Conservation (phyloP, 2,888 invertebrate genomes). For the Pharmacophagus antenor region DNA sequence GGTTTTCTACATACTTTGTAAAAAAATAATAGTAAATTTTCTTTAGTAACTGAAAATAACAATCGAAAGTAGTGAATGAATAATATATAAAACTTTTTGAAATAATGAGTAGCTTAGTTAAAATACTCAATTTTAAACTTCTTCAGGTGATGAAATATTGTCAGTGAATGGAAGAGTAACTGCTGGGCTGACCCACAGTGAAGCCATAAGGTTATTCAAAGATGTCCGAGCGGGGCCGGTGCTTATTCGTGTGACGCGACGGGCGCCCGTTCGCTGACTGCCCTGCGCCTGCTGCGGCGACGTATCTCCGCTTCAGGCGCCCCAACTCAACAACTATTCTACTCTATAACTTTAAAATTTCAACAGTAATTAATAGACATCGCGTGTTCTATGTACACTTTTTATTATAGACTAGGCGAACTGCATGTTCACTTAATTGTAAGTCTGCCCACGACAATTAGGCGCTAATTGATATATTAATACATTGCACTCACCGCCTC, state of each 20-base stretch:
- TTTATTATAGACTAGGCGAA: too few relatives aligned
- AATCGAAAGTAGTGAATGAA: too few relatives aligned
- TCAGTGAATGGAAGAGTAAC: conserved; percentile 90
- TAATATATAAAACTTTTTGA: too few relatives aligned
- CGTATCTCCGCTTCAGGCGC: conserved; percentile 62
- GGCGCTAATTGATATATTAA: not conserved
- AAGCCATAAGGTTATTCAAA: conserved; percentile 89
- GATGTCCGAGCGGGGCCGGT: conserved; percentile 89
- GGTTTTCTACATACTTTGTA: not conserved
- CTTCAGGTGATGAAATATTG: conserved; percentile 89
- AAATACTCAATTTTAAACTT: too few relatives aligned
- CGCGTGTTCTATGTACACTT: not conserved
- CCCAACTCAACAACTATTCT: conserved; percentile 49
- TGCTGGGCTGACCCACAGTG: conserved; percentile 88
- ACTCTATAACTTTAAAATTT: conserved; percentile 48
- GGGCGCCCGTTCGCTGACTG: conserved; percentile 72
- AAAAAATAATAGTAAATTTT: too few relatives aligned
- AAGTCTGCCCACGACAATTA: not conserved
- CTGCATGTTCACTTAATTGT: too few relatives aligned
- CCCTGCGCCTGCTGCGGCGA: conserved; percentile 76
- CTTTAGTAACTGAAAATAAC: too few relatives aligned
- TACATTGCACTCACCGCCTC: not conserved
- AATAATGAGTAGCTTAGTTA: too few relatives aligned
- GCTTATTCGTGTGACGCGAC: conserved; percentile 85
- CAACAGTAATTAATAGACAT: conserved; percentile 4